phyloP scores from a whole-genome alignment of 2,797 vertebrate species.

The Staurois parvus region DNA sequence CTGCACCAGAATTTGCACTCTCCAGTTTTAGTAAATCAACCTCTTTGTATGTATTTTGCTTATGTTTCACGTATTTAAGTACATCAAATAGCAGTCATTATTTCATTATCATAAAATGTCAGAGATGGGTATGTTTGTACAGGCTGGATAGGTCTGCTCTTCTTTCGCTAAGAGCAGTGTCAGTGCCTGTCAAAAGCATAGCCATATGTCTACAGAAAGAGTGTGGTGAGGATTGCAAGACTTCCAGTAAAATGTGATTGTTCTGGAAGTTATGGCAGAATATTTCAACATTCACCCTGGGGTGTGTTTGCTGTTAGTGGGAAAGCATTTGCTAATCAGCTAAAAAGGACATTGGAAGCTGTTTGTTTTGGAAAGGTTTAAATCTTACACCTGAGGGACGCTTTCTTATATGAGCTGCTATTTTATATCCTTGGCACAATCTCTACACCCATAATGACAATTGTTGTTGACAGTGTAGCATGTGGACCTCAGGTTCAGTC shows the following conservation, averaged over 20 bases:
- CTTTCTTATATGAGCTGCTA: constrained; percentile 50
- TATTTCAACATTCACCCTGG: constrained; percentile 13
- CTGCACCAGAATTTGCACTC: too few species aligned
- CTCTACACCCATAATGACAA: neutral
- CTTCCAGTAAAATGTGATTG: constrained; percentile 1
- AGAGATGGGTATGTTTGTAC: neutral
- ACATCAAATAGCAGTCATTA: neutral
- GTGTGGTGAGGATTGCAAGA: neutral
- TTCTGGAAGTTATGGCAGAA: constrained; percentile 1
- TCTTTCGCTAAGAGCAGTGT: too few species aligned
- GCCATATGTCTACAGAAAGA: neutral
- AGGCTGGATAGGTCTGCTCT: neutral
- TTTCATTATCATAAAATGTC: neutral
- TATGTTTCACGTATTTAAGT: too few species aligned
- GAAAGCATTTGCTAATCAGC: constrained; percentile 80
- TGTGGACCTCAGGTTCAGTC: neutral
- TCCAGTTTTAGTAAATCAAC: too few species aligned
- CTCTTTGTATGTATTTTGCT: too few species aligned
- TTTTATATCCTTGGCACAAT: neutral
- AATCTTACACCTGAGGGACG: constrained; percentile 75
- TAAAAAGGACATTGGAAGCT: constrained; percentile 78
- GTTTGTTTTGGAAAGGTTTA: constrained; percentile 69
- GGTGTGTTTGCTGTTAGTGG: constrained; percentile 54
- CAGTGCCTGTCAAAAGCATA: neutral
- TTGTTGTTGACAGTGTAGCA: neutral